These are phyloP conservation scores for Boulengeromyrus knoepffleri DNA, from an alignment of 2,113 vertebrate genomes.

Conservation along the genomic window DNA sequence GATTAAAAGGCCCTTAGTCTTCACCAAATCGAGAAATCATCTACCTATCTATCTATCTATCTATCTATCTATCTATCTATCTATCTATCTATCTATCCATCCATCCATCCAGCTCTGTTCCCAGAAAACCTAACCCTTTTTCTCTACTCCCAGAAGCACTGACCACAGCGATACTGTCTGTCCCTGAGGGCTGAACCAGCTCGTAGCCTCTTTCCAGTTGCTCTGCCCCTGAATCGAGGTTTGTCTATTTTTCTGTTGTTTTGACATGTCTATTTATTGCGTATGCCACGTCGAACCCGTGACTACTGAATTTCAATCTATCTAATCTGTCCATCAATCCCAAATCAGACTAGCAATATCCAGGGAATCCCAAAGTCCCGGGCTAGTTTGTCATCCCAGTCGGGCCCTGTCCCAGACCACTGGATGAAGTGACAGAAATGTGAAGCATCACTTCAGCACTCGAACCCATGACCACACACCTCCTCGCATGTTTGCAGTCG, in stretches of 20 bases:
- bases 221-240: background rate
- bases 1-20: background rate
- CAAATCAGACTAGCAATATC: too few species aligned
- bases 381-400: background rate
- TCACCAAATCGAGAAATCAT: background rate
- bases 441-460: background rate
- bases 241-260: background rate
- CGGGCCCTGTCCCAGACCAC: background rate
- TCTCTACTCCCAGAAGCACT: background rate
- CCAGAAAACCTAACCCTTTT: background rate
- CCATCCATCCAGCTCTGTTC: background rate
- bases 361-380: background rate
- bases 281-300: background rate
- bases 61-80: too few species aligned
- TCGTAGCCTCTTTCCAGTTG: background rate
- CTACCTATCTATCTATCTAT: background rate
- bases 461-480: background rate
- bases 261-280: background rate
- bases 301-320: background rate
- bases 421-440: background rate
- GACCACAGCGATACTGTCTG: background rate
- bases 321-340: too few species aligned
- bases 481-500: background rate
- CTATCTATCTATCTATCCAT: too few species aligned
- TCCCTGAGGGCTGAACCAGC: background rate